Evolutionary conservation across 2,888 invertebrate genomes (phyloP).

Genomic region (Cerastis rubricosa): DNA sequence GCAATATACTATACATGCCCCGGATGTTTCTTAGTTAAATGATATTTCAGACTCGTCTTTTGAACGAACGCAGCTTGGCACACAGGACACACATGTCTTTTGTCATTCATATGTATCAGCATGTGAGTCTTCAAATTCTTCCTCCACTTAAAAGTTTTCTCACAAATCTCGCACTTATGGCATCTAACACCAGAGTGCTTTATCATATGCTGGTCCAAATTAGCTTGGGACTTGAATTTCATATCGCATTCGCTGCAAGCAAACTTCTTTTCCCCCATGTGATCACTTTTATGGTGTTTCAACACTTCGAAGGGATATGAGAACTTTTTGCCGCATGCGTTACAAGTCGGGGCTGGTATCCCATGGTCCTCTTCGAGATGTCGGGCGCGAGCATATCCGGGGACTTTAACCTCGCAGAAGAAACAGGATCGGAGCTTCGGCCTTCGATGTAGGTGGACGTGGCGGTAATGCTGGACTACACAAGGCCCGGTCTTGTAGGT

Average conservation of each 20-base stretch:
- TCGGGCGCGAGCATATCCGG: conserved; percentile 60
- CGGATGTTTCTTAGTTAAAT: conserved; percentile 72
- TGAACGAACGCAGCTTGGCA: conserved; percentile 79
- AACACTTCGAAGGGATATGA: conserved; percentile 71
- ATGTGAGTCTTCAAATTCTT: conserved; percentile 67
- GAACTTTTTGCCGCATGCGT: conserved; percentile 78
- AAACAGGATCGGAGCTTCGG: conserved; percentile 68
- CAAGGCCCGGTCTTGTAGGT: conserved; percentile 58
- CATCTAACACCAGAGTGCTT: conserved; percentile 42
- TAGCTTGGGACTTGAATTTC: conserved; percentile 61
- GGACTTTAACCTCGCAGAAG: conserved; percentile 64
- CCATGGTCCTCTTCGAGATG: conserved; percentile 76
- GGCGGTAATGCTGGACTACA: conserved; percentile 70
- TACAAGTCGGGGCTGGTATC: conserved; percentile 72
- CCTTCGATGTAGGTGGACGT: conserved; percentile 69
- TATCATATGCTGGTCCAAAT: conserved; percentile 60
- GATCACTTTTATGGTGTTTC: conserved; percentile 72
- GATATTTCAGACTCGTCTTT: conserved; percentile 72
- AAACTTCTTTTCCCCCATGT: conserved; percentile 75
- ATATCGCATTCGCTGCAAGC: conserved; percentile 68
- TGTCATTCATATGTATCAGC: conserved; percentile 74
- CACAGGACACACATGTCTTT: conserved; percentile 69
- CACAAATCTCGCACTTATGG: conserved; percentile 74
- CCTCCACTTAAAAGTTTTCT: conserved; percentile 65
- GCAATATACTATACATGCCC: conserved; percentile 52